Conservation (phyloP, 2,797 vertebrate genomes). For the Anguilla marmorata region DNA sequence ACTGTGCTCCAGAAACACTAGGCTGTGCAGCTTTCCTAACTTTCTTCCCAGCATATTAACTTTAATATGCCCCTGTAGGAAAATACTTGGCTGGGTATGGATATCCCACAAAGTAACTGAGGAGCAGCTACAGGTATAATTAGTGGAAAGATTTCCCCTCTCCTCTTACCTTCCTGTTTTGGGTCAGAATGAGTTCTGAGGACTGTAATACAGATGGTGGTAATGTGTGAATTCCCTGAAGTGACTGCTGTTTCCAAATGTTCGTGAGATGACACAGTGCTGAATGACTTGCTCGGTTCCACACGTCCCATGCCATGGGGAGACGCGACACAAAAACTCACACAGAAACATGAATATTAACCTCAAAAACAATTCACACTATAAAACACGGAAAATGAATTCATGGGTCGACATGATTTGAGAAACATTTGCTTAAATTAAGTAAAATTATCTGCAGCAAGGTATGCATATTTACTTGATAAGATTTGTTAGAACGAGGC, state of each 20-base stretch:
- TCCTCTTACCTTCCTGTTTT: conserved; percentile 14
- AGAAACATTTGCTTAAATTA: background rate
- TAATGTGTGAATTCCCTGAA: conserved; percentile 13
- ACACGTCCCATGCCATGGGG: conserved; percentile 4
- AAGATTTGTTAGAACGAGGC: background rate
- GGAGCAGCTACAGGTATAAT: conserved; percentile 10
- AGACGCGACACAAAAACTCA: background rate
- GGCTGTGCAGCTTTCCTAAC: conserved; percentile 19
- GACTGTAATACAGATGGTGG: conserved; percentile 14
- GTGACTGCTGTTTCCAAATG: background rate
- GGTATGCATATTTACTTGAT: background rate
- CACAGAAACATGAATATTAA: conserved; percentile 26
- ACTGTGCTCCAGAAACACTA: conserved; percentile 10
- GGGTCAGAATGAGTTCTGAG: conserved; percentile 16
- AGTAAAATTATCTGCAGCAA: background rate
- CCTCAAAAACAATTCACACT: conserved; percentile 25
- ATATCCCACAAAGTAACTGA: background rate
- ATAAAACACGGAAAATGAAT: background rate
- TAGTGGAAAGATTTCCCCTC: conserved; percentile 15
- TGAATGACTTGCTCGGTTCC: conserved; percentile 25
- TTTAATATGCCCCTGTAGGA: conserved; percentile 19
- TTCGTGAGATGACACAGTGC: conserved; percentile 15
- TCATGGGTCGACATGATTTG: background rate
- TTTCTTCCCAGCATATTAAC: background rate
- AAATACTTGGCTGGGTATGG: conserved; percentile 1